These are phyloP conservation scores for Sylvietta virens DNA, from an alignment of 2,113 vertebrate genomes.

Conservation along the genomic window DNA sequence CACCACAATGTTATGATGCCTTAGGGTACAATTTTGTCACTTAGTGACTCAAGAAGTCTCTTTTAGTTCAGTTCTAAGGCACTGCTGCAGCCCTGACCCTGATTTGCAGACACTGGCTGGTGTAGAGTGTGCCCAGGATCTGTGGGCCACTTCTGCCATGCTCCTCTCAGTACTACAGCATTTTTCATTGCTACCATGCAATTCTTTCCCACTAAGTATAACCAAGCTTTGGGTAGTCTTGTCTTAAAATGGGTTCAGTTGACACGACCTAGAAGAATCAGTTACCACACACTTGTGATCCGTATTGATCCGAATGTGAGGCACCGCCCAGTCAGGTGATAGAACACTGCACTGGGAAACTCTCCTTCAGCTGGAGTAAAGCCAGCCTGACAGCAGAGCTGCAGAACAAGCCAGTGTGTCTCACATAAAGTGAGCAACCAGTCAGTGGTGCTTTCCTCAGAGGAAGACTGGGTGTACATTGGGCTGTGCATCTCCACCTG, in stretches of 20 bases:
- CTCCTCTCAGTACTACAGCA: neutral
- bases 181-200: neutral
- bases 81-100: neutral
- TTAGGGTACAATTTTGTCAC: no score
- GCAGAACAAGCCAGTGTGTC: neutral
- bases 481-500: neutral
- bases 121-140: neutral
- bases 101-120: no score
- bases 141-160: neutral
- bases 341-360: neutral
- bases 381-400: neutral
- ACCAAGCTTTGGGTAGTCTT: neutral
- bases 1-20: accelerated
- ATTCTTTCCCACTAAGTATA: neutral
- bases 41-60: no score
- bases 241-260: neutral
- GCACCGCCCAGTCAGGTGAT: neutral
- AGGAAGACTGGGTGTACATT: no score
- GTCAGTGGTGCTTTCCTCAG: neutral
- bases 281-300: neutral
- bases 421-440: accelerated
- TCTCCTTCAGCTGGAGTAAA: neutral
- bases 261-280: neutral
- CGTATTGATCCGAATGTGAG: neutral
- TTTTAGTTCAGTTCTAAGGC: neutral